Conservation (phyloP, 2,888 invertebrate species). For the Stratiomys singularior region DNA sequence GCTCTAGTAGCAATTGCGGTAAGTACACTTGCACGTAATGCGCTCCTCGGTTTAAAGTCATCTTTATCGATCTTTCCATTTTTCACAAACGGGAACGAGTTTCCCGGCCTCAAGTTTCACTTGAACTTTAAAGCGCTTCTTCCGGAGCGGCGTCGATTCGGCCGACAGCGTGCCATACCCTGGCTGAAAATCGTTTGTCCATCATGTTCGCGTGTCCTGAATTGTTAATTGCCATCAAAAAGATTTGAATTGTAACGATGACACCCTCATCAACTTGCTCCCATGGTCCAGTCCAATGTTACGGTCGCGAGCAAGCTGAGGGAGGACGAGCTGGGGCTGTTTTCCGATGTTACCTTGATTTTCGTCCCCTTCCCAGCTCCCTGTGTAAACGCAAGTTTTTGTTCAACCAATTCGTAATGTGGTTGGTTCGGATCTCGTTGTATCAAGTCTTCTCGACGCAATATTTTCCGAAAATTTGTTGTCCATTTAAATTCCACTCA, state of each 20-base stretch:
- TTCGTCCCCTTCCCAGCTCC: background rate
- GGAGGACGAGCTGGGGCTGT: background rate
- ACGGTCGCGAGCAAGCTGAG: background rate
- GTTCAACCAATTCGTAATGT: too few species aligned
- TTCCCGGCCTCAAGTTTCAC: background rate
- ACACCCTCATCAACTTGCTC: background rate
- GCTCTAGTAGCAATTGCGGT: constrained; percentile 30
- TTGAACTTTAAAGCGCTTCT: background rate
- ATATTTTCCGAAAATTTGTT: too few species aligned
- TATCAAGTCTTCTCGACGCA: too few species aligned
- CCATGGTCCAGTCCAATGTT: background rate
- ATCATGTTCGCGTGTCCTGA: background rate
- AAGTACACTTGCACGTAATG: constrained; percentile 42
- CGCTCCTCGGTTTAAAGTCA: constrained; percentile 28
- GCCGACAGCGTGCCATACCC: background rate
- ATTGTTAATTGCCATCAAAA: background rate
- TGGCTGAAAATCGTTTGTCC: background rate
- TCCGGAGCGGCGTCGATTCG: background rate
- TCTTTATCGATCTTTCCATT: constrained; percentile 42
- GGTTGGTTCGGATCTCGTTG: too few species aligned
- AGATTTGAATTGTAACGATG: background rate
- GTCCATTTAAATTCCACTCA: too few species aligned
- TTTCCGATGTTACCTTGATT: background rate
- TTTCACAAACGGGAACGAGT: background rate
- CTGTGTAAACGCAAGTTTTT: background rate